These are phyloP conservation scores for Otus sunia DNA, from an alignment of 2,113 vertebrate genomes.

Conservation along the genomic window DNA sequence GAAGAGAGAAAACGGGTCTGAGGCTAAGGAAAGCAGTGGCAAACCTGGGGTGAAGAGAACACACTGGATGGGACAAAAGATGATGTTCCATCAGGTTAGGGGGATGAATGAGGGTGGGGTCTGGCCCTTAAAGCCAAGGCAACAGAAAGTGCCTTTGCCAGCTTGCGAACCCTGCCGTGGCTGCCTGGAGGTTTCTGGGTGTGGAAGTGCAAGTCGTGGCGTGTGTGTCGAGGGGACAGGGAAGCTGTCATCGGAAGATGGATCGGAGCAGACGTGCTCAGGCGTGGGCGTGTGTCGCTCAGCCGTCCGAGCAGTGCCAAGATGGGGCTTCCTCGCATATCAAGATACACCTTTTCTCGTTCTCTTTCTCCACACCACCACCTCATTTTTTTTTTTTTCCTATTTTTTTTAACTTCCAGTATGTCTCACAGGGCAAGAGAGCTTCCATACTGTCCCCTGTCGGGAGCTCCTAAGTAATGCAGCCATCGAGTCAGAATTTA, in stretches of 20 bases:
- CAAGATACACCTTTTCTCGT: background rate
- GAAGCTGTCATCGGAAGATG: background rate
- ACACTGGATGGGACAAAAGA: background rate
- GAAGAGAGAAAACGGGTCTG: background rate
- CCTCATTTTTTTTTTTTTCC: background rate
- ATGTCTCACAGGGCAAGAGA: background rate
- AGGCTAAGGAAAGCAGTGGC: background rate
- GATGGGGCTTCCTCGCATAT: background rate
- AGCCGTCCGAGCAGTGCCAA: background rate
- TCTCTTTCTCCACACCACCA: background rate
- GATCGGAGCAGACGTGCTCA: conserved; percentile 2
- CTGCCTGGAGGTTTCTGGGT: conserved; percentile 13
- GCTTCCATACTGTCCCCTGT: conserved; percentile 39
- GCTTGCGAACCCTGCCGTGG: fast-evolving
- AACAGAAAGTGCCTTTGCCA: background rate
- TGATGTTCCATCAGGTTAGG: background rate
- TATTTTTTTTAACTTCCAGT: background rate
- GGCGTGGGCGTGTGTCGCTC: background rate
- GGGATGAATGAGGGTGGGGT: background rate
- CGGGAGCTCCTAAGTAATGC: conserved; percentile 25
- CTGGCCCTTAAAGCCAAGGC: background rate
- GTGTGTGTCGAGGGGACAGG: background rate
- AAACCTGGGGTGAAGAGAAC: background rate
- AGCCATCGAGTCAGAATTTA: conserved; percentile 23
- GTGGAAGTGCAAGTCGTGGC: conserved; percentile 14